Evolutionary conservation across 2,797 vertebrate genomes (phyloP).

Genomic region (Syndactyla subalaris): DNA sequence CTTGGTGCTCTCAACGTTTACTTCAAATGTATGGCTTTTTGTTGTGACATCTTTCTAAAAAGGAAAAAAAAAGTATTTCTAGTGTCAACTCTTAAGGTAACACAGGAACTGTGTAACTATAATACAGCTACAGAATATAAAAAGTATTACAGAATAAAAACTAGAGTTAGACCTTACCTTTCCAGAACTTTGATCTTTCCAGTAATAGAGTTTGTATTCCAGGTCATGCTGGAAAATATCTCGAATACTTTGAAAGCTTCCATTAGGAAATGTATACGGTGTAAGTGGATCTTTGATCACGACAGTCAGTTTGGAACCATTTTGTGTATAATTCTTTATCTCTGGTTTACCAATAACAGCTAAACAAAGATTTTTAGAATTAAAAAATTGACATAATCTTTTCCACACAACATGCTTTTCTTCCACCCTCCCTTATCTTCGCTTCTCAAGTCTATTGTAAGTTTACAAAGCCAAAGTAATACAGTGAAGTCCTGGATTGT

Average conservation of each 20-base stretch:
- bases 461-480: not conserved
- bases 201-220: conserved; percentile 84
- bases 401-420: not conserved
- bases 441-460: not conserved
- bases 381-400: not conserved
- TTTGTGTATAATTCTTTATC: conserved; percentile 76
- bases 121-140: not conserved
- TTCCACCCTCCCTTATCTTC: not conserved
- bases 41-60: conserved; percentile 80
- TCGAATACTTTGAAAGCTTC: conserved; percentile 77
- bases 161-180: conserved; percentile 78
- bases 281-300: conserved; percentile 81
- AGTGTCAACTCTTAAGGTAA: not conserved
- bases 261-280: conserved; percentile 65
- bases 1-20: conserved; percentile 79
- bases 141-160: not conserved
- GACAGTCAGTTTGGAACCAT: conserved; percentile 75
- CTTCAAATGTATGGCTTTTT: conserved; percentile 68
- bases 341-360: conserved; percentile 83
- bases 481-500: not conserved
- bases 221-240: conserved; percentile 85
- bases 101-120: not conserved
- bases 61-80: not conserved
- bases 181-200: conserved; percentile 86
- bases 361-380: conserved; percentile 64